Percentiles rank a stretch among this genome's conserved stretches.
Evolutionary conservation across 2,113 vertebrate species (phyloP).

Genomic region (Sorex araneus): DNA sequence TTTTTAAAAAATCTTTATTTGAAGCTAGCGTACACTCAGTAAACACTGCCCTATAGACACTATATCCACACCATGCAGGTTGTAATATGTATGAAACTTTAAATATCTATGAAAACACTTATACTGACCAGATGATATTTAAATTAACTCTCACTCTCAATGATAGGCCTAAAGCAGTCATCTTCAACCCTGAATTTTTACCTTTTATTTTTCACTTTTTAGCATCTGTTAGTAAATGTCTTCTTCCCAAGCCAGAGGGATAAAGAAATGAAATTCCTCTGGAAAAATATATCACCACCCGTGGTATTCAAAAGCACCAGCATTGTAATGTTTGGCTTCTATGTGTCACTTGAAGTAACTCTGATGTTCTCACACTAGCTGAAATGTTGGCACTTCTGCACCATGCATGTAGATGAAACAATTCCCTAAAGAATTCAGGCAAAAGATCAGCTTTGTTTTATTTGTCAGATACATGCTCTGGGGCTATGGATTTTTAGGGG

Average conservation of each 20-base stretch:
- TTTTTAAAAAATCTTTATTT: conserved; percentile 2
- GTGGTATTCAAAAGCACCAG: background rate
- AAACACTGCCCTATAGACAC: conserved; percentile 45
- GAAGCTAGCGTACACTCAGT: background rate
- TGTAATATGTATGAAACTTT: background rate
- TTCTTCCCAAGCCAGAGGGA: conserved; percentile 2
- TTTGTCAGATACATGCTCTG: conserved; percentile 41
- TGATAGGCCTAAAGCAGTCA: background rate
- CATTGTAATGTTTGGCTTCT: conserved; percentile 24
- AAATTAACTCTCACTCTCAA: background rate
- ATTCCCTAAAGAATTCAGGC: background rate
- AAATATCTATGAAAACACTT: background rate
- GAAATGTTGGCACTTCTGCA: background rate
- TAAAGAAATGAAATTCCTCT: background rate
- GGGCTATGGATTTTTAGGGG: conserved; percentile 40
- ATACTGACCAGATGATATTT: conserved; percentile 29
- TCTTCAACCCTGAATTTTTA: conserved; percentile 12
- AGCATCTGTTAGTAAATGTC: background rate
- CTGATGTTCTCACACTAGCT: background rate
- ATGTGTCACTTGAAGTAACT: conserved; percentile 21
- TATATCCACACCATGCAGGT: background rate
- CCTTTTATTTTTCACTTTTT: conserved; percentile 39
- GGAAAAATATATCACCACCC: background rate
- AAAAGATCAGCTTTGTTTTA: conserved; percentile 47
- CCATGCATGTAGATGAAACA: background rate